Percentiles rank a stretch among this genome's conserved stretches.
Conservation (phyloP, 2,888 invertebrate species). For the Mallateleia sp. region DNA sequence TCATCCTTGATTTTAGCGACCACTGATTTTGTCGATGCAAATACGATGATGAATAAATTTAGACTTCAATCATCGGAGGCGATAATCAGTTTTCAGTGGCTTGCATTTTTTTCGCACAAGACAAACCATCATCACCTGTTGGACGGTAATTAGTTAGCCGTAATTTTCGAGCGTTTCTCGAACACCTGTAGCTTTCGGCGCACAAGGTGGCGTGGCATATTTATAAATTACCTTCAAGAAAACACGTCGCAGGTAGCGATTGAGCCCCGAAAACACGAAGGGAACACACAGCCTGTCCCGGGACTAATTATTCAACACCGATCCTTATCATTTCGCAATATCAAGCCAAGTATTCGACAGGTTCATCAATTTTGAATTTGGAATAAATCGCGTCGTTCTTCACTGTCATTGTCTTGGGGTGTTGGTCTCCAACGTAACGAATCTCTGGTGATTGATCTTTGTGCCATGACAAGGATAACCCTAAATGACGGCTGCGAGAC, state of each 20-base stretch:
- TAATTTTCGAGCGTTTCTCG: conserved; percentile 79
- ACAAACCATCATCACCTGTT: conserved; percentile 83
- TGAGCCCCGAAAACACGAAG: conserved; percentile 64
- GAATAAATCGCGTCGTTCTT: conserved; percentile 58
- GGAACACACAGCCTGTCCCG: conserved; percentile 48
- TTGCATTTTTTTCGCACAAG: conserved; percentile 67
- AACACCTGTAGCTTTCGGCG: conserved; percentile 81
- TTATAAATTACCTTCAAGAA: conserved; percentile 78
- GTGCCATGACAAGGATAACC: not conserved
- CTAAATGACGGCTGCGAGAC: too few relatives aligned
- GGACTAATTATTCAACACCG: conserved; percentile 78
- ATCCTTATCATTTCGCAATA: conserved; percentile 71
- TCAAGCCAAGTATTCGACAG: conserved; percentile 48
- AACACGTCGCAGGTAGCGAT: conserved; percentile 78
- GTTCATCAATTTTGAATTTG: conserved; percentile 61
- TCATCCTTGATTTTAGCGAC: not conserved
- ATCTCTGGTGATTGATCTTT: not conserved
- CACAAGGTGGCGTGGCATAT: conserved; percentile 79
- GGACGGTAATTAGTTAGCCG: conserved; percentile 82
- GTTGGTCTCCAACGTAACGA: not conserved
- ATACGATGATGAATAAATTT: conserved; percentile 19
- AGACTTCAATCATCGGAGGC: conserved; percentile 48
- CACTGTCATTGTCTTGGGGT: conserved; percentile 42
- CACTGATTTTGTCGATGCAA: not conserved
- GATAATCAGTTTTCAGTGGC: conserved; percentile 73